Base-by-base conservation (phyloP, 2,797 vertebrate species). In the Chiroxiphia lanceolata region DNA sequence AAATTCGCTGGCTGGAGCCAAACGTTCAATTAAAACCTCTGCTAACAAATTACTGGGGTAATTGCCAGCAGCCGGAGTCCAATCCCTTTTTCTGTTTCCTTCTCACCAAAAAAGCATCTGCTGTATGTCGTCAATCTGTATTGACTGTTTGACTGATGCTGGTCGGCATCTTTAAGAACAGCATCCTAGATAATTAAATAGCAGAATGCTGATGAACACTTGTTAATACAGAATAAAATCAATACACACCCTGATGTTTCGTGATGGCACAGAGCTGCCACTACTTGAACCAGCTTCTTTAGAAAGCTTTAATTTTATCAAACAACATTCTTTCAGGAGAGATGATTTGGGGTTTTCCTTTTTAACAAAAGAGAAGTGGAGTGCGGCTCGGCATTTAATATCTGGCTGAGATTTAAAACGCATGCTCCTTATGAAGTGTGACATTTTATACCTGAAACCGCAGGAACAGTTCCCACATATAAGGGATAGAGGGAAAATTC, bases 401-500 rank as follows among this genome's bases (percentile, higher is more conserved):
- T 68, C 95, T 93, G 82, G 74, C 95, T 97, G 97, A 95, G 94
- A 95, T 96, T 92, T 95, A 84, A 95, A 95, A 97, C 78, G 7
- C 40, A n/a, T n/a, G 3, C 79, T 85, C 96, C 93, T 95, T 85
- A 59, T 87, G 95, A 81, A 87, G 91, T 95, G 57, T 89, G 94
- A 92, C 94, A 95, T 91, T 96, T 96, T 84, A 79, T 63, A 87
- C 95, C 87, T 69, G 83, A 89, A 96, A 89, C 95, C 96, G 76
- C 56, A 80, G 96, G 92, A 91, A 86, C 78, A 29, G 85, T 95
- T 88, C 90, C 96, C 75, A 93, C 87, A 65, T 93, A 90, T 87
- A 82, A 92, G 94, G 48, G 85, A 82, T 3, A 89, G 90, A 96
- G 76, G 44, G 50, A 78, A 95, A 87, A 95, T 33, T 95, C 91